Base-by-base conservation (phyloP, 2,113 vertebrate species). In the Callocephalon fimbriatum region DNA sequence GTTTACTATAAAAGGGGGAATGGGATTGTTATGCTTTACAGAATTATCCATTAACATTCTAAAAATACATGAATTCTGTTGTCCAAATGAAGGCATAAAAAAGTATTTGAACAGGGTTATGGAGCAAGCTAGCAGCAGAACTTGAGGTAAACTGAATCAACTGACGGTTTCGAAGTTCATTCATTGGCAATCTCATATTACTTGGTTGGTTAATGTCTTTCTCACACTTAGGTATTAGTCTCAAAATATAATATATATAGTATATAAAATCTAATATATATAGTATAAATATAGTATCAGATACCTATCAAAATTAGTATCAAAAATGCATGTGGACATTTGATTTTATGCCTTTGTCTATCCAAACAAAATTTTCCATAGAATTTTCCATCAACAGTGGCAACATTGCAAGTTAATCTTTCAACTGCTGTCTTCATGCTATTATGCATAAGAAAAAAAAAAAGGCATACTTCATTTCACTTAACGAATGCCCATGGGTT, bases 401-500 rank as follows among this genome's bases (percentile, higher is more conserved):
- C 23, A 56, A 21, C 32, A 23, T n/a, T 56, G 22, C 40, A 63
- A n/a, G 19, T 48, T 75, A 44, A n/a, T 75, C 27, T 68, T 75
- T 61, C 1, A 1, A 67, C 32, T 61, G 10, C 15, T 51, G 6
- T 42, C 22, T 71, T 71, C 40, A 51, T 66, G 37, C 25, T 47
- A 37, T 56, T 42, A 47, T 23, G 17, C 16, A 68, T 53, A 13
- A 2, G 23, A 37, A 37, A 10, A 74, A 45, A 38, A 32, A 53
- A 32, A n/a, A 2, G 20, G 4, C 8, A 7, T 61, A 59, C 29
- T 91, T 73, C 78, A 47, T 75, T 74, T 83, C 31, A 44, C 10
- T 63, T 67, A 63, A 63, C 0, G 1, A 82, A 50, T 88, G 22
- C 3, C 29, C 23, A 12, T 0, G 1, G 2, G 2, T 0, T 56